Evolutionary conservation across 2,797 vertebrate species (phyloP), one percentile per base, ranked within the genome.

Genomic region (Champsocephalus gunnari): DNA sequence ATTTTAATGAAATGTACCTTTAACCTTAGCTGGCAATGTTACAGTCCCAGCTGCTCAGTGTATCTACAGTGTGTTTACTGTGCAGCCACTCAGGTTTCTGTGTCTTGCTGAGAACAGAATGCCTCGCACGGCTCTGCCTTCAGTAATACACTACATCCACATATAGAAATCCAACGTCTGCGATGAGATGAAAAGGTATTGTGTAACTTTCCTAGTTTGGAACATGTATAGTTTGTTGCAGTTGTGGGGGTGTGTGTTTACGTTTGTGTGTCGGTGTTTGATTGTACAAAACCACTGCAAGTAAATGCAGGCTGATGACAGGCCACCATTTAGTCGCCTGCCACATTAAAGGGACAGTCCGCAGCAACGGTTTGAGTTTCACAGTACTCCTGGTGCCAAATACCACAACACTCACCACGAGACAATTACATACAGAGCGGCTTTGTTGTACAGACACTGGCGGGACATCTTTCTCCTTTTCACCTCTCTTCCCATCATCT

Each of bases 301-400:
- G 81, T 81, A 82, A 85, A 87, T 79, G 81, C 78, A 34, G 75
- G 67, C 83, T 69, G 88, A 92, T 92, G 91, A 93, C 88, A 89
- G 83, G 89, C 83, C 58, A 64, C 68, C 83, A 38, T 89, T 93
- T 82, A 83, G 82, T 62, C 54, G 34, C 62, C 75, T 10, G 75
- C 92, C 89, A 91, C 90, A 92, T 90, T 92, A 92, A 93, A 90
- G 85, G 88, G 82, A 88, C 77, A 70, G 87, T 88, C 80, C 59
- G 24, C 73, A 44, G 80, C n/a, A 1, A 77, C 49, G 84, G 84
- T 54, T 93, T 74, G 71, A 82, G 77, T 91, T 94, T 88, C 91
- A 86, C 73, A 28, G 56, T 55, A n/a, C 67, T 66, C 80, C 69
- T 17, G 71, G 73, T 89, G 84, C 90, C 89, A 90, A 88, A 90